phyloP scores from a whole-genome alignment of 2,797 vertebrate species.

The Ambastaia sidthimunki region DNA sequence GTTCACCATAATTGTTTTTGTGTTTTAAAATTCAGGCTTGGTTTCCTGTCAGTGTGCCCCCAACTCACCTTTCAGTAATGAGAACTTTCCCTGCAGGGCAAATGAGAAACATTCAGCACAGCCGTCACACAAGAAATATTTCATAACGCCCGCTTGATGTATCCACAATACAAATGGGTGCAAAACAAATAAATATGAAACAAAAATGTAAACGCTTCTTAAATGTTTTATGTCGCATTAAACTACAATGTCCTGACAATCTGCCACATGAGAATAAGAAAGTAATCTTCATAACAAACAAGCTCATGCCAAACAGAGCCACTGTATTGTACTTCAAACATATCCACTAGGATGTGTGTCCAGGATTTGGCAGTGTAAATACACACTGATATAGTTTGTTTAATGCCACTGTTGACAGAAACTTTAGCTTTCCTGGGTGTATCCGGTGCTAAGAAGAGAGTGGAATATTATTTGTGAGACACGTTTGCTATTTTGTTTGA shows the following conservation, averaged over 20 bases:
- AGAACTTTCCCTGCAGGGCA: background rate
- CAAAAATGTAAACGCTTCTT: background rate
- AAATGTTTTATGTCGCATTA: no score
- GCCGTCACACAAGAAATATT: background rate
- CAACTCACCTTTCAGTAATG: slow-evolving; percentile 1
- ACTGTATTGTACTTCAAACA: slow-evolving; percentile 63
- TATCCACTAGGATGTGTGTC: slow-evolving; percentile 73
- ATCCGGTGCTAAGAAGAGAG: slow-evolving; percentile 49
- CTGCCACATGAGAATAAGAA: background rate
- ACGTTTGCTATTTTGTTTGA: background rate
- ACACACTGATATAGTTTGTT: slow-evolving; percentile 62
- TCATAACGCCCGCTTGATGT: background rate
- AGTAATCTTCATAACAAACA: background rate
- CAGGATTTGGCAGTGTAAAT: slow-evolving; percentile 38
- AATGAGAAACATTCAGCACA: background rate
- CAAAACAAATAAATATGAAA: background rate
- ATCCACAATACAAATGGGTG: background rate
- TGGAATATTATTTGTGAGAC: background rate
- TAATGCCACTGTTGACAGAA: slow-evolving; percentile 58
- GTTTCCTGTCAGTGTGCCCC: no score
- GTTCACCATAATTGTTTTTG: background rate
- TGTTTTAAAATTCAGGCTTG: background rate
- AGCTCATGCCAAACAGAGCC: slow-evolving; percentile 31
- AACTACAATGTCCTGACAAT: background rate
- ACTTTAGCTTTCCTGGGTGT: slow-evolving; percentile 49